Conservation (phyloP, 1,140 invertebrate species). For the Tribolium castaneum region DNA sequence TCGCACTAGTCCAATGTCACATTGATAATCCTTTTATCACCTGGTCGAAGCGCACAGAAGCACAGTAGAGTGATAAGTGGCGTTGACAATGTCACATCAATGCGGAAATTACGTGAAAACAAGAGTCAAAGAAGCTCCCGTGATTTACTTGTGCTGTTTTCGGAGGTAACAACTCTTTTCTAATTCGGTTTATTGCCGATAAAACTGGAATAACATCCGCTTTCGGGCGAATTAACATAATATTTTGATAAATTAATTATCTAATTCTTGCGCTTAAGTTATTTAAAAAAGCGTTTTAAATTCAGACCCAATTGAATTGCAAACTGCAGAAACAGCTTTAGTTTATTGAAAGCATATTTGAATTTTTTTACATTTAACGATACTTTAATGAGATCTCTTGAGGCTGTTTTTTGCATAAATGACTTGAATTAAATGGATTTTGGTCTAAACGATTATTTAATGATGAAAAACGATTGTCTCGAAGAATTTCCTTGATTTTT, state of each 20-base stretch:
- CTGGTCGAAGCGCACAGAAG: not conserved
- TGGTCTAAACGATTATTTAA: not conserved
- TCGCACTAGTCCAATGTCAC: slow-evolving; percentile 21
- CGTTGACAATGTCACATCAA: slow-evolving; percentile 13
- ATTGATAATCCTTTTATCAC: slow-evolving; percentile 33
- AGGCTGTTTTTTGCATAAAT: no score
- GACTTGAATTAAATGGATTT: not conserved
- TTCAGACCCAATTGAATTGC: not conserved
- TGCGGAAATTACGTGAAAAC: slow-evolving; percentile 1
- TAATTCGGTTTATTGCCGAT: not conserved
- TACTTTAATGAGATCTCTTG: not conserved
- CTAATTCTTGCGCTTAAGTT: no score
- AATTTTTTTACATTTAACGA: not conserved
- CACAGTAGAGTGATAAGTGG: slow-evolving; percentile 10
- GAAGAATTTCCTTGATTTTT: not conserved
- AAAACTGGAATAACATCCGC: not conserved
- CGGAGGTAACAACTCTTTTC: not conserved
- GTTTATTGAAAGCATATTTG: not conserved
- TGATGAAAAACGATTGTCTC: not conserved
- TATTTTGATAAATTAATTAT: not conserved
- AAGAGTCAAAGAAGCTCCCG: not conserved
- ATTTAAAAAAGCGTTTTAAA: not conserved
- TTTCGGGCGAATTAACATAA: slow-evolving; percentile 3
- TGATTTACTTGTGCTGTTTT: not conserved
- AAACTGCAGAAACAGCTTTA: not conserved